These are phyloP conservation scores for Pseudococcus viburni DNA, from an alignment of 2,888 invertebrate genomes.

Conservation along the genomic window DNA sequence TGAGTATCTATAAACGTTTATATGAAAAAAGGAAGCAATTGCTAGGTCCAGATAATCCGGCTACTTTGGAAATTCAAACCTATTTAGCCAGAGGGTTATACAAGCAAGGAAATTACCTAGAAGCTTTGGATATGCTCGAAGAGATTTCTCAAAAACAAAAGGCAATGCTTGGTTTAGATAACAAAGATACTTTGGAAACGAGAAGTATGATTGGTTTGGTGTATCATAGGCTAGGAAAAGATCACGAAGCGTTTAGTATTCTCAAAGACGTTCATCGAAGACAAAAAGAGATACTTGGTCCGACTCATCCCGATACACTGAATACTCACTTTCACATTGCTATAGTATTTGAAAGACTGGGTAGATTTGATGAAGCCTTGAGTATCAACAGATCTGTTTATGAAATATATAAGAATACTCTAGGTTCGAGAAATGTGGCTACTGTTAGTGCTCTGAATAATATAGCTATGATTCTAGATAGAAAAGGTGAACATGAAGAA, in stretches of 20 bases:
- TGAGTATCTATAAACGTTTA: too few relatives aligned
- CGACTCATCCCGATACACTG: not conserved
- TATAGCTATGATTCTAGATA: not conserved
- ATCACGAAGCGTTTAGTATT: not conserved
- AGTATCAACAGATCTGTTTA: not conserved
- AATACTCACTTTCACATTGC: not conserved
- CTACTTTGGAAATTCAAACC: too few relatives aligned
- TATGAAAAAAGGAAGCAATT: too few relatives aligned
- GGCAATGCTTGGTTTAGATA: not conserved
- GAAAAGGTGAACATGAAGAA: not conserved
- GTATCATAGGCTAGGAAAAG: not conserved
- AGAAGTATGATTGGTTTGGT: not conserved
- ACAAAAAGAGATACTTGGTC: not conserved
- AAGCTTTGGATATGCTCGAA: not conserved
- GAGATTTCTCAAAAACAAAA: not conserved
- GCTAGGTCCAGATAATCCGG: too few relatives aligned
- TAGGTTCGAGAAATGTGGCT: not conserved
- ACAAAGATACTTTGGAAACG: not conserved
- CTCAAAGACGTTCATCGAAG: not conserved
- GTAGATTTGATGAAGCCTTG: not conserved
- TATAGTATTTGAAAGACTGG: not conserved
- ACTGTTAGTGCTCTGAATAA: not conserved
- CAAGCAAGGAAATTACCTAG: not conserved
- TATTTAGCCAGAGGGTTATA: not conserved
- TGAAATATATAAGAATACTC: not conserved